Evolutionary conservation across 2,113 vertebrate species (phyloP), one percentile per base, ranked within the genome.

Genomic region (Litocranius walleri): DNA sequence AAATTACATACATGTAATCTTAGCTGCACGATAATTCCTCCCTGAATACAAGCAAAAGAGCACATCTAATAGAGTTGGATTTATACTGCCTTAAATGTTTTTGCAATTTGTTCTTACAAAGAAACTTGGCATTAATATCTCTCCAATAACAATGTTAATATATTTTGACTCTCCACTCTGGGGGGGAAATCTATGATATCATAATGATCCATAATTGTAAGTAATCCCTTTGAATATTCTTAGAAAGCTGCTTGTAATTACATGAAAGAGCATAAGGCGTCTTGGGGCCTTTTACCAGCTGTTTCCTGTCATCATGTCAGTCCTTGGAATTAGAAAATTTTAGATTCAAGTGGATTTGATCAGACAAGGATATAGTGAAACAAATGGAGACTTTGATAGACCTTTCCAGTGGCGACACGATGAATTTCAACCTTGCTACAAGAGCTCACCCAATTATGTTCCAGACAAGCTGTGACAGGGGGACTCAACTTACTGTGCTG

Each of bases 251-350:
- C 45, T 45, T 95, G 7, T 97, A 97, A 97, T 98, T 97, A 64
- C 29, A 97, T 90, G 71, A 97, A 90, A 98, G 43, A 97, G 36
- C 40, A 92, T 45, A 90, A 98, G 91, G 52, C 56, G 9, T 95
- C 87, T 94, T 98, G 82, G 74, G 98, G 61, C 59, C 67, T 95
- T 98, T 88, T 88, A 95, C 93, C 96, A 98, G 89, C 91, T 97
- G 91, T 94, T 98, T 97, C 94, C 98, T 98, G 97, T 95, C 77
- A 94, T 98, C 83, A 57, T 97, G 91, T 93, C 93, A 95, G 95
- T 96, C 45, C 92, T 88, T 57, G 23, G 61, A 97, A 98, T 30
- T 97, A 78, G 85, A 97, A 97, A 98, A 97, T 96, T 96, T 98
- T 97, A 97, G 77, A 96, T 97, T 95, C 97, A 98, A 98, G 33